phyloP scores from a whole-genome alignment of 1,140 invertebrate genomes.

The Aphelenchoides fujianensis region DNA sequence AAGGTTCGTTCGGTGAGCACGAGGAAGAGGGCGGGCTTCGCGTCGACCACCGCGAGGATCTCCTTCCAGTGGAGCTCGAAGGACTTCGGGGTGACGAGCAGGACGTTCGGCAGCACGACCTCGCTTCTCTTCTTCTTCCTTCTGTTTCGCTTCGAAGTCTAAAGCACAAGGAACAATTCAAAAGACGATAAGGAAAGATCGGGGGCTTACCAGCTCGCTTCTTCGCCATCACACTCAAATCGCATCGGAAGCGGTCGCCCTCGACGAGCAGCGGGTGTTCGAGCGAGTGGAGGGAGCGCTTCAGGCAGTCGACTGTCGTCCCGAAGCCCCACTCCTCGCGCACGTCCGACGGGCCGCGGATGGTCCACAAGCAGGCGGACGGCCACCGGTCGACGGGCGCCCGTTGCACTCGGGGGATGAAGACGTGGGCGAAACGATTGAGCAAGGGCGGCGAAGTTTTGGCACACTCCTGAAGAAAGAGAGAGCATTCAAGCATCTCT shows the following conservation, averaged over 20 bases:
- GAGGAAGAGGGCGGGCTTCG: neutral
- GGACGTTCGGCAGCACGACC: neutral
- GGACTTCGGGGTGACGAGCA: neutral
- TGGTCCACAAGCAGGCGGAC: neutral
- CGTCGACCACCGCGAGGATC: neutral
- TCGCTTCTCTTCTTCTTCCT: neutral
- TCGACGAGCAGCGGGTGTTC: neutral
- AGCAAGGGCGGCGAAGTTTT: slow-evolving; percentile 2
- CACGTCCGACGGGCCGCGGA: neutral
- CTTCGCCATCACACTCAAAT: slow-evolving; percentile 5
- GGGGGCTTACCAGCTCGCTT: neutral
- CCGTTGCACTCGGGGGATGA: neutral
- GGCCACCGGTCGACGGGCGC: neutral
- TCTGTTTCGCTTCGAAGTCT: neutral
- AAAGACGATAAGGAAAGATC: no score
- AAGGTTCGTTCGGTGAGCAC: neutral
- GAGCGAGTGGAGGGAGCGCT: neutral
- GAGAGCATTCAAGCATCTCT: no score
- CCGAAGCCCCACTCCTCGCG: neutral
- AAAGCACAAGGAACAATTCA: neutral
- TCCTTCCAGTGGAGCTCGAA: neutral
- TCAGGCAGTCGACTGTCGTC: neutral
- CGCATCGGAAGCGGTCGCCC: neutral
- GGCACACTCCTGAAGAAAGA: no score
- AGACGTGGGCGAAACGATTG: neutral